phyloP scores from a whole-genome alignment of 2,797 vertebrate genomes.

The Peromyscus nudipes region DNA sequence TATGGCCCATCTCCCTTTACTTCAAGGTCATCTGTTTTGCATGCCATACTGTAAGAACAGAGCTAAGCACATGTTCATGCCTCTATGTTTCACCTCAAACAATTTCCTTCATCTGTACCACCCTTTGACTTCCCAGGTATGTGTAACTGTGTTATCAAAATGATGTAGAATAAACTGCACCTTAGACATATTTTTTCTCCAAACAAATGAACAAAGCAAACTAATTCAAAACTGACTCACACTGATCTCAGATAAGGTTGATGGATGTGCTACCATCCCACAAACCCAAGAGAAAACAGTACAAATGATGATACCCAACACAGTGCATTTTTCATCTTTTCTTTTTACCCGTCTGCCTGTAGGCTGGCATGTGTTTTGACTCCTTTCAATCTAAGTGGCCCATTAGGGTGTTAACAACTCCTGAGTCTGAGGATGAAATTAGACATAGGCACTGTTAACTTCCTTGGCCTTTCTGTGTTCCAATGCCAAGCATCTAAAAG shows the following conservation, averaged over 20 bases:
- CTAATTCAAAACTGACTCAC: not conserved
- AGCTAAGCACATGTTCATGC: not conserved
- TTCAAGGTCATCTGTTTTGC: not conserved
- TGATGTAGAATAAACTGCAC: not conserved
- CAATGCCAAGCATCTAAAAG: not conserved
- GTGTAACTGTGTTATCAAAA: not conserved
- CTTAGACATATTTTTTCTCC: slow-evolving; percentile 4
- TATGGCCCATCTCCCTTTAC: not conserved
- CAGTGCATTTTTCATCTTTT: not conserved
- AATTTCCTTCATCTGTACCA: not conserved
- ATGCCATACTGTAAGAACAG: not conserved
- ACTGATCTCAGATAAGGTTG: not conserved
- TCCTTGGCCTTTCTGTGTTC: not conserved
- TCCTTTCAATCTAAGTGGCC: not conserved
- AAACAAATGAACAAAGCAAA: slow-evolving; percentile 11
- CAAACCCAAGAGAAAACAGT: not conserved
- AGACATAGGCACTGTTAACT: not conserved
- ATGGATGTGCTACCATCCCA: not conserved
- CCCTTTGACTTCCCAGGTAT: not conserved
- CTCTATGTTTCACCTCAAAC: not conserved
- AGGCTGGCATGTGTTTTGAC: fast-evolving
- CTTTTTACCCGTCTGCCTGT: not conserved
- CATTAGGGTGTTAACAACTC: not conserved
- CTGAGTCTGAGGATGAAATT: not conserved
- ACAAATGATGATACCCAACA: not conserved